Conservation (phyloP, 2,113 vertebrate genomes). For the Plectropomus leopardus region DNA sequence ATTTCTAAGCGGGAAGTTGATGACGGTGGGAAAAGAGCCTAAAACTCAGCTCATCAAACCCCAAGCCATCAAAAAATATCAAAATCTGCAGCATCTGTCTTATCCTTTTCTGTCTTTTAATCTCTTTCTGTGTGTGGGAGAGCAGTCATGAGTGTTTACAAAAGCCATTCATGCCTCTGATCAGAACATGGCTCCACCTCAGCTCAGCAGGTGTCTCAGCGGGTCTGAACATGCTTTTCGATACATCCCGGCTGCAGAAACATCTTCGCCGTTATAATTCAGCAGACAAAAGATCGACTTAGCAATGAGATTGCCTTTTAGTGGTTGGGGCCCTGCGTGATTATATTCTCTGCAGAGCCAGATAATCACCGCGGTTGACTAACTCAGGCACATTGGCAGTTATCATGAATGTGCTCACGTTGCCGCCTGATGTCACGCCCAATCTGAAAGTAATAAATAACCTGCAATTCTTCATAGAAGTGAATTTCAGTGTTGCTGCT, state of each 20-base stretch:
- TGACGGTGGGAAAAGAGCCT: not conserved
- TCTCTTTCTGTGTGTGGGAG: conserved; percentile 8
- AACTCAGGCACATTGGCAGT: conserved; percentile 13
- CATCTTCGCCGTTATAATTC: conserved; percentile 16
- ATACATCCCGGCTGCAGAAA: conserved; percentile 31
- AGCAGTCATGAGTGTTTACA: conserved; percentile 37
- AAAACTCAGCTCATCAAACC: conserved; percentile 8
- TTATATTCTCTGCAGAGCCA: conserved; percentile 49
- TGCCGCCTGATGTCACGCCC: conserved; percentile 12
- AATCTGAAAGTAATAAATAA: conserved; percentile 51
- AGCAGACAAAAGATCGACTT: conserved; percentile 39
- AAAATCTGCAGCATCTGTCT: conserved; percentile 9
- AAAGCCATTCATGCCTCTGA: conserved; percentile 29
- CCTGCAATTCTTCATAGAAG: conserved; percentile 15
- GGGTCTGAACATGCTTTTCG: conserved; percentile 10
- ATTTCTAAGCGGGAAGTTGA: conserved; percentile 21
- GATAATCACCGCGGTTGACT: conserved; percentile 52
- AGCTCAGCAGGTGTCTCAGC: conserved; percentile 33
- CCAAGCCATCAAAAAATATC: not conserved
- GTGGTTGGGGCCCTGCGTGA: conserved; percentile 43
- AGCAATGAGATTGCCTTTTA: conserved; percentile 46
- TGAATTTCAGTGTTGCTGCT: conserved; percentile 18
- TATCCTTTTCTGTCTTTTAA: not conserved
- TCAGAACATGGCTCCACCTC: conserved; percentile 22
- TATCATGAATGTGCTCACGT: conserved; percentile 27